A percentile compares a stretch with the other conserved stretches of the same genome.
These are phyloP conservation scores for Leucopsar rothschildi DNA, from an alignment of 2,113 vertebrate genomes.

Conservation along the genomic window DNA sequence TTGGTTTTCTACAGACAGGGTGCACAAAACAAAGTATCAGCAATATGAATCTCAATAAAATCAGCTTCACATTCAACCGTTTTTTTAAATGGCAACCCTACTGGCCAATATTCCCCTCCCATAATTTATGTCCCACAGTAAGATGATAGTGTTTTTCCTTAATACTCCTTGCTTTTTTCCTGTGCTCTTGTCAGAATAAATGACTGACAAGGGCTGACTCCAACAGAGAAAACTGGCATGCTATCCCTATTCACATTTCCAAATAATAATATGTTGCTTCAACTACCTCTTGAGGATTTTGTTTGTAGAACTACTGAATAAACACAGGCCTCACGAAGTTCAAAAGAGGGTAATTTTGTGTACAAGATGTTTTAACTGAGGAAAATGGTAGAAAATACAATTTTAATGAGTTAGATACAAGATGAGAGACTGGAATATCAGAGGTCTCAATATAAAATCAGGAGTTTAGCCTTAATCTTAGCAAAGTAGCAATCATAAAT, in stretches of 20 bases:
- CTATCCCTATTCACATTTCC: neutral
- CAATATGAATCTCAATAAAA: neutral
- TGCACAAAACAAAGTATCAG: neutral
- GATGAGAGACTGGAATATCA: neutral
- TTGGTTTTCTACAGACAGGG: neutral
- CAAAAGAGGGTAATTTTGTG: neutral
- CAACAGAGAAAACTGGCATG: neutral
- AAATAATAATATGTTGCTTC: neutral
- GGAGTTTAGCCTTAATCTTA: neutral
- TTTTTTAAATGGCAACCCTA: neutral
- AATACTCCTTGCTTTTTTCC: neutral
- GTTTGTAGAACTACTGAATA: neutral
- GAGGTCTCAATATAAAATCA: neutral
- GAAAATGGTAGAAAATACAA: neutral
- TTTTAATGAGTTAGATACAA: neutral
- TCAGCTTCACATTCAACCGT: neutral
- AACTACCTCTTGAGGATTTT: neutral
- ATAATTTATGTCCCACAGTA: neutral
- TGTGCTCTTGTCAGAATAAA: neutral
- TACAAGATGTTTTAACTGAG: neutral
- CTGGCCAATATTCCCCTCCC: neutral
- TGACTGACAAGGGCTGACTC: neutral
- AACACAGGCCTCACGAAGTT: neutral
- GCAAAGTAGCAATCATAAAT: neutral
- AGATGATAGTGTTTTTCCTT: neutral